Percentiles rank a stretch among this genome's conserved stretches.
These are phyloP conservation scores for Panzeria rudis DNA, from an alignment of 2,888 invertebrate genomes.

Conservation along the genomic window DNA sequence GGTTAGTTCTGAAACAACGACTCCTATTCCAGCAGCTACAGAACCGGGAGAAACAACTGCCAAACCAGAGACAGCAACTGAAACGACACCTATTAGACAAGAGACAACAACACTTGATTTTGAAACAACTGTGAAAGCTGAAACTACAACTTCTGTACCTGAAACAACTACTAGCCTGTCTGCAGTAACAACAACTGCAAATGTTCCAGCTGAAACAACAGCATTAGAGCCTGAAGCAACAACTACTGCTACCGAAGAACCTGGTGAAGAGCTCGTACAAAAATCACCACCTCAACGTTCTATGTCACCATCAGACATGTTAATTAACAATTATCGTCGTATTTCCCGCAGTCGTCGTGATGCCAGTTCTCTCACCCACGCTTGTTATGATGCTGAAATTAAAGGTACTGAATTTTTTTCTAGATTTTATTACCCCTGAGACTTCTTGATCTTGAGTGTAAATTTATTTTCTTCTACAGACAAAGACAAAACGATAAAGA, in stretches of 20 bases:
- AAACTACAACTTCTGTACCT: constrained; percentile 9
- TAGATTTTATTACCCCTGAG: no score
- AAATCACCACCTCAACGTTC: neutral
- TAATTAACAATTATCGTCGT: constrained; percentile 76
- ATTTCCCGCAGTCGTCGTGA: constrained; percentile 62
- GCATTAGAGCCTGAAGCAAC: constrained; percentile 3
- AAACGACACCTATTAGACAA: neutral
- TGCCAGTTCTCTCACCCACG: constrained; percentile 52
- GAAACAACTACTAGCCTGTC: neutral
- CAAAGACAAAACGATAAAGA: constrained; percentile 30
- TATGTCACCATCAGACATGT: constrained; percentile 61
- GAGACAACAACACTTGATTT: neutral
- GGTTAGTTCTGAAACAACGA: neutral
- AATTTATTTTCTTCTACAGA: constrained; percentile 33
- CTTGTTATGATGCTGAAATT: constrained; percentile 76
- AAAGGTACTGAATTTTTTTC: no score
- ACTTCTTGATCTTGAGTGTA: neutral
- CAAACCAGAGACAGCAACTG: neutral
- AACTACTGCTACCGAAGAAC: neutral
- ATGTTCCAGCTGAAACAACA: constrained; percentile 1
- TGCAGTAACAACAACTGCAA: neutral
- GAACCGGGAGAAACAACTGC: neutral
- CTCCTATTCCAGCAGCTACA: neutral
- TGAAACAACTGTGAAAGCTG: neutral
- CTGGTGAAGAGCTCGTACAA: constrained; percentile 13